Conservation (phyloP, 2,888 invertebrate species). For the Stenodema calcarata region DNA sequence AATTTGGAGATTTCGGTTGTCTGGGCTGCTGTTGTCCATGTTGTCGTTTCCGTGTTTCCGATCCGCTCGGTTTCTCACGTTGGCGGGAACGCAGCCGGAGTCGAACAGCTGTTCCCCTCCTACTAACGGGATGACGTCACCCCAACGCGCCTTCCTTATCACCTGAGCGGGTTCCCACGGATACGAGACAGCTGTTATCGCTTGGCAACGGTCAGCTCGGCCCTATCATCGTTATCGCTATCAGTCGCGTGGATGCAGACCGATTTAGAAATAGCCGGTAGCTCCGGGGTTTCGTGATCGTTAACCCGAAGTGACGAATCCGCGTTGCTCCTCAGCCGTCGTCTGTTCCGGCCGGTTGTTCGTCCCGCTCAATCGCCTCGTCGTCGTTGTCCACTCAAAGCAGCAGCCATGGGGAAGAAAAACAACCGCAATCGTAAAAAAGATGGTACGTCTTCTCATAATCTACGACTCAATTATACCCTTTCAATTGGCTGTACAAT, state of each 20-base stretch:
- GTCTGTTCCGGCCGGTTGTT: not conserved
- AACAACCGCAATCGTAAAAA: conserved; percentile 7
- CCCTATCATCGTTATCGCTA: not conserved
- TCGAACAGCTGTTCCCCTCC: not conserved
- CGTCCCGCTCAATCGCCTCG: not conserved
- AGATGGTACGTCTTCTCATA: not conserved
- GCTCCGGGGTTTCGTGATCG: not conserved
- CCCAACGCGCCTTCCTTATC: not conserved
- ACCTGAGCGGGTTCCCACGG: not conserved
- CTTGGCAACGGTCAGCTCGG: not conserved
- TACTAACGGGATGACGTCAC: not conserved
- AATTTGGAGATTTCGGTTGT: too few relatives aligned
- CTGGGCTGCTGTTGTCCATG: too few relatives aligned
- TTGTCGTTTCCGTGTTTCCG: too few relatives aligned
- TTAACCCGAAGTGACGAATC: not conserved
- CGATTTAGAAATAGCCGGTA: not conserved
- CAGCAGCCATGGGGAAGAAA: not conserved
- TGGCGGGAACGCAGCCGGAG: not conserved
- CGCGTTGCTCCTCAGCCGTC: not conserved
- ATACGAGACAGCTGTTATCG: not conserved
- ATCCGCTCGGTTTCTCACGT: not conserved
- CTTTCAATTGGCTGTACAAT: too few relatives aligned
- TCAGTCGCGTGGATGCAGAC: not conserved
- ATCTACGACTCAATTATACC: too few relatives aligned
- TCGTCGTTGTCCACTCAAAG: not conserved